Evolutionary conservation across 64 coral and sea anemone genomes (phyloP).

Genomic region (Hydrozoanthus tunicans): DNA sequence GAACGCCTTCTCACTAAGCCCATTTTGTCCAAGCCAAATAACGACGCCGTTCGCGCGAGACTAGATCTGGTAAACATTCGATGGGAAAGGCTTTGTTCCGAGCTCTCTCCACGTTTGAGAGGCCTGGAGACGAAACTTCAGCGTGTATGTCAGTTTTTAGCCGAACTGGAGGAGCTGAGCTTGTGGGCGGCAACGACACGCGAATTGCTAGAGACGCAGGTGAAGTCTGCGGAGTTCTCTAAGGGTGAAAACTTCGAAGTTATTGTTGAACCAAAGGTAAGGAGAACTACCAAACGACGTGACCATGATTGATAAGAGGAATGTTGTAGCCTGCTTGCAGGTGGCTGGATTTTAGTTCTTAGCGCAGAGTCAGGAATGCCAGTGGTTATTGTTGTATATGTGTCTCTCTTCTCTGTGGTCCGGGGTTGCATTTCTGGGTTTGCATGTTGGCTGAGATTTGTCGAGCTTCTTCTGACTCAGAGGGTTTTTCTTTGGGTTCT

Average conservation of each 20-base stretch:
- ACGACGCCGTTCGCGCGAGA: constrained; percentile 84
- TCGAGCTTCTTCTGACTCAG: no score
- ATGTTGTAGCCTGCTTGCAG: no score
- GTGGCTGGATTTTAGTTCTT: no score
- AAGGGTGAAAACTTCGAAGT: constrained; percentile 47
- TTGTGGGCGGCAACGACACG: constrained; percentile 76
- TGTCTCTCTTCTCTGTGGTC: no score
- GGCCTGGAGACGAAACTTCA: constrained; percentile 80
- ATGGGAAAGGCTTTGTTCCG: constrained; percentile 89
- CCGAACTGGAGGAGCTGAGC: constrained; percentile 74
- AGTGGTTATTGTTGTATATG: no score
- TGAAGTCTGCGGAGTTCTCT: constrained; percentile 61
- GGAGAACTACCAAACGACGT: not conserved
- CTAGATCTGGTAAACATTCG: constrained; percentile 92
- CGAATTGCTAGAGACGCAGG: constrained; percentile 79
- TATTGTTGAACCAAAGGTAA: constrained; percentile 77
- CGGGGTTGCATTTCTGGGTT: no score
- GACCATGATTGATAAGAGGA: no score
- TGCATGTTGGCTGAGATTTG: no score
- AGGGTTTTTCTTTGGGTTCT: no score
- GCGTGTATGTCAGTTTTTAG: constrained; percentile 77
- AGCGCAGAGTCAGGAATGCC: no score
- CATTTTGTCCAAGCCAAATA: constrained; percentile 87
- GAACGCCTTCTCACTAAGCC: constrained; percentile 85
- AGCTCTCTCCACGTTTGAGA: constrained; percentile 68